Evolutionary conservation across 2,888 invertebrate genomes (phyloP).

Genomic region (Epinotia brunnichana): DNA sequence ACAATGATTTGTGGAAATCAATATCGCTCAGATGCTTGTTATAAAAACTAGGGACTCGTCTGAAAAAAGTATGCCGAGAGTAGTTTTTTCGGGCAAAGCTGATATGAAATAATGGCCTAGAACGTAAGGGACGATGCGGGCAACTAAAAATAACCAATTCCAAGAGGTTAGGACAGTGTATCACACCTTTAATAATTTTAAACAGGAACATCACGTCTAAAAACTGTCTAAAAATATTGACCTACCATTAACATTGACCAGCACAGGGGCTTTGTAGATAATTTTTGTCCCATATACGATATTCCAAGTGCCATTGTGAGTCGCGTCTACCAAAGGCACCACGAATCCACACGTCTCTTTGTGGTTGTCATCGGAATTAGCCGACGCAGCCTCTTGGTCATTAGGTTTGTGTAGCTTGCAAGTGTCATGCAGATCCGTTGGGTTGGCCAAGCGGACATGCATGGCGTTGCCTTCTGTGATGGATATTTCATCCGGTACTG

Average conservation of each 20-base stretch:
- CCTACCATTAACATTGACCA: slow-evolving; percentile 37
- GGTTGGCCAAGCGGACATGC: slow-evolving; percentile 27
- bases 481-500: slow-evolving; percentile 34
- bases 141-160: too few species aligned
- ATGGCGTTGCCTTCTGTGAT: slow-evolving; percentile 37
- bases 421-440: slow-evolving; percentile 18
- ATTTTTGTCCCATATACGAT: slow-evolving; percentile 35
- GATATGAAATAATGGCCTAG: too few species aligned
- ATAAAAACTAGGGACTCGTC: too few species aligned
- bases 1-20: too few species aligned
- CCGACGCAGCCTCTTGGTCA: not conserved
- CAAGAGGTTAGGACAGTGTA: too few species aligned
- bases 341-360: slow-evolving; percentile 32
- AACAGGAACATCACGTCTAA: too few species aligned
- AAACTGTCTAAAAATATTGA: too few species aligned
- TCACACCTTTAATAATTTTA: too few species aligned
- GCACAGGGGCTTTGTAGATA: slow-evolving; percentile 37
- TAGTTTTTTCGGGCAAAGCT: too few species aligned
- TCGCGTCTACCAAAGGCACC: slow-evolving; percentile 14
- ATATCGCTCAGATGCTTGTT: too few species aligned
- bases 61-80: too few species aligned
- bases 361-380: not conserved
- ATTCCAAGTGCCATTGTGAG: slow-evolving; percentile 33
- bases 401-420: slow-evolving; percentile 33
- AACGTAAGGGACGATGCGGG: too few species aligned